phyloP scores from a whole-genome alignment of 2,113 vertebrate genomes.

The Mus spicilegus region DNA sequence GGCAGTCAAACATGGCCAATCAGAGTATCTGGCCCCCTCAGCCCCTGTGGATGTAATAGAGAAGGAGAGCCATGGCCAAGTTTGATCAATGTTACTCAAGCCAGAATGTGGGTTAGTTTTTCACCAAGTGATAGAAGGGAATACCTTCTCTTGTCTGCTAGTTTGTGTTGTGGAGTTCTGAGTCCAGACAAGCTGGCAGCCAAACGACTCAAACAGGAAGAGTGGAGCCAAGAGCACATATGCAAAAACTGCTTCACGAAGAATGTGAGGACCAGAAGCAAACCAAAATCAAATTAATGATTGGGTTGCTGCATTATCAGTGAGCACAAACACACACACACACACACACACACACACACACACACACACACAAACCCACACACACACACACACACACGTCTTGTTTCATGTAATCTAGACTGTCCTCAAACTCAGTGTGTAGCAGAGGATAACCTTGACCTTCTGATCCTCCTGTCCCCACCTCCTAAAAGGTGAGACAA shows the following conservation, averaged over 20 bases:
- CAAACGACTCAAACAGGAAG: slow-evolving; percentile 17
- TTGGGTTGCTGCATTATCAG: not conserved
- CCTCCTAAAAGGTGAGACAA: no score
- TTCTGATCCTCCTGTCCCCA: not conserved
- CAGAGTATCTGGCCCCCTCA: not conserved
- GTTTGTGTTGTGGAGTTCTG: slow-evolving; percentile 39
- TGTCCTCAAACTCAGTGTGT: not conserved
- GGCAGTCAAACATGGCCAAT: not conserved
- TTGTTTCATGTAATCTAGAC: not conserved
- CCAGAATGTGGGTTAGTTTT: not conserved
- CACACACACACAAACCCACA: not conserved
- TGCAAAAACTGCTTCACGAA: not conserved
- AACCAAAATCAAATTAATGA: not conserved
- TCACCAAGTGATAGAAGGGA: not conserved
- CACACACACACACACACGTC: not conserved
- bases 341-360: not conserved
- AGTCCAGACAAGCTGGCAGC: slow-evolving; percentile 60
- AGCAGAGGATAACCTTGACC: not conserved
- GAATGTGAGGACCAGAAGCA: not conserved
- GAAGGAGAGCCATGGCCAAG: not conserved
- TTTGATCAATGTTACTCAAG: not conserved
- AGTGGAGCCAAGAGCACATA: not conserved
- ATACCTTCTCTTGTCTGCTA: slow-evolving; percentile 8
- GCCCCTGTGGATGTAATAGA: not conserved
- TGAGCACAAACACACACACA: not conserved